phyloP scores from a whole-genome alignment of 2,888 invertebrate species.

The Polia nebulosa region DNA sequence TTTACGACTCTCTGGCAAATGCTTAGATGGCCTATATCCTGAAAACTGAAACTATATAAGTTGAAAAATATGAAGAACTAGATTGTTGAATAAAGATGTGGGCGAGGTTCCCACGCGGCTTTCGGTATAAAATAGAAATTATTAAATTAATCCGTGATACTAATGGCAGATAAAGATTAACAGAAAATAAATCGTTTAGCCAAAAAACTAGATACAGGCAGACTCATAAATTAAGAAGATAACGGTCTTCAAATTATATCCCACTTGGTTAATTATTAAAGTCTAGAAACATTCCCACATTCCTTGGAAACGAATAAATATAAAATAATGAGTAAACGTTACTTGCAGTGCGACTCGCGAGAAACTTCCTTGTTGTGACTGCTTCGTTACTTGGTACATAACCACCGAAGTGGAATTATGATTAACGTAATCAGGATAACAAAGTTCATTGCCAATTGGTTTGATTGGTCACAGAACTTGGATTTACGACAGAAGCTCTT shows the following conservation, averaged over 20 bases:
- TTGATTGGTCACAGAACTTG: neutral
- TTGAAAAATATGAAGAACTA: neutral
- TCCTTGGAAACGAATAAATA: constrained; percentile 12
- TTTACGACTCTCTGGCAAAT: neutral
- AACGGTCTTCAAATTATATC: neutral
- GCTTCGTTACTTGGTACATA: constrained; percentile 9
- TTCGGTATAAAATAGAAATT: neutral
- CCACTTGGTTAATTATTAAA: neutral
- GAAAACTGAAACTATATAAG: no score
- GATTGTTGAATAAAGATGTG: neutral
- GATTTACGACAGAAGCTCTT: neutral
- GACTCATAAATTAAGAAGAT: constrained; percentile 24
- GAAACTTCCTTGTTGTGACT: constrained; percentile 2
- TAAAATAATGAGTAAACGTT: neutral
- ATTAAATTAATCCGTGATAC: constrained; percentile 23
- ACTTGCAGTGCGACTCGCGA: no score
- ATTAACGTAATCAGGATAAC: neutral
- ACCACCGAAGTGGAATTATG: neutral
- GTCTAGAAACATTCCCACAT: constrained; percentile 27
- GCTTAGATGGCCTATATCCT: neutral
- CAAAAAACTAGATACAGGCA: neutral
- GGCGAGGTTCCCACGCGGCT: neutral
- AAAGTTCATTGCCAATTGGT: neutral
- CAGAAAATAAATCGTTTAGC: constrained; percentile 24
- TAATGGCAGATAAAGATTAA: constrained; percentile 24